Evolutionary conservation across 2,113 vertebrate species (phyloP).

Genomic region (Riparia riparia): DNA sequence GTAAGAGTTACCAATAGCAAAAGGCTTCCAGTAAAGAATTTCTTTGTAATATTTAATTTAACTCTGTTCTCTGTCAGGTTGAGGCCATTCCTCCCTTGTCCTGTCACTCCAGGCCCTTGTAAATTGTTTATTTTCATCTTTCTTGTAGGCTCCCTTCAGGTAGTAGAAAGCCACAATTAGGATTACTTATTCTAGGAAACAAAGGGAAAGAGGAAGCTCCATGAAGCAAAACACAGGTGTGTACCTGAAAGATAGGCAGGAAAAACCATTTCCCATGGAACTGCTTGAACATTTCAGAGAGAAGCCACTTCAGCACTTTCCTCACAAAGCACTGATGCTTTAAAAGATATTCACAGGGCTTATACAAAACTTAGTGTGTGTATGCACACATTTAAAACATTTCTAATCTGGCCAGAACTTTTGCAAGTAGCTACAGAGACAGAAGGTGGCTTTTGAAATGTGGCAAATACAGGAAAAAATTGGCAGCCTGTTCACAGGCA

Average conservation of each 20-base stretch:
- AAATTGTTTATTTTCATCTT: neutral
- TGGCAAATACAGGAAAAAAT: neutral
- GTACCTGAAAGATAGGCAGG: neutral
- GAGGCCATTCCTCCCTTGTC: neutral
- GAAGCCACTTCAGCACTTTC: neutral
- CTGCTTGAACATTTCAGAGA: neutral
- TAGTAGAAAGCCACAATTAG: neutral
- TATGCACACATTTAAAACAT: neutral
- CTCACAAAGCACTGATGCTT: neutral
- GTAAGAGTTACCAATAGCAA: neutral
- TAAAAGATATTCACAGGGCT: neutral
- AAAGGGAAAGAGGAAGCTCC: neutral
- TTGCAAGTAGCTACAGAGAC: neutral
- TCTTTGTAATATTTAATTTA: neutral
- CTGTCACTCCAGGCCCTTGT: neutral
- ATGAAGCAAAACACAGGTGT: neutral
- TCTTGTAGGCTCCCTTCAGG: neutral
- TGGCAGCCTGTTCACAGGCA: neutral
- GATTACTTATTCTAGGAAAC: neutral
- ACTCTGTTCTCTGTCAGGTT: neutral
- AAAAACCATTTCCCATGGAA: neutral
- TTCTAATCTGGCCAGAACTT: neutral
- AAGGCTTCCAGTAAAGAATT: neutral
- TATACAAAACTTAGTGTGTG: neutral
- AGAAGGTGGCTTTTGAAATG: neutral